phyloP scores from a whole-genome alignment of 2,888 invertebrate genomes.

The Terebella lapidaria region DNA sequence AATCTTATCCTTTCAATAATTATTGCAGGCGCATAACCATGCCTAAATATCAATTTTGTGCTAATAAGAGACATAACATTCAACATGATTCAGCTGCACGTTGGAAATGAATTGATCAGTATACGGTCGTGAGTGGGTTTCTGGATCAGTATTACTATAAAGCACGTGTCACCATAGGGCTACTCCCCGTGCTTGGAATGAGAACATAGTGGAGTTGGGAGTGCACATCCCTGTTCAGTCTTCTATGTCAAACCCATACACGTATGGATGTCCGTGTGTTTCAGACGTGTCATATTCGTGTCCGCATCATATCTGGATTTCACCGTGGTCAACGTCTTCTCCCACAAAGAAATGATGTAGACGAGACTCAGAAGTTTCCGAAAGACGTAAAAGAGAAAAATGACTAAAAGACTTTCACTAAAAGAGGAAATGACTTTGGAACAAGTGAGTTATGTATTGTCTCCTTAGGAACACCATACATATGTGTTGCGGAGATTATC shows the following conservation, averaged over 20 bases:
- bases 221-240: constrained; percentile 80
- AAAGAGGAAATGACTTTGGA: constrained; percentile 23
- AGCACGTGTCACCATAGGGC: constrained; percentile 80
- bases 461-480: too few relatives aligned
- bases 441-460: constrained; percentile 12
- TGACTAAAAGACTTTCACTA: too few relatives aligned
- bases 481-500: too few relatives aligned
- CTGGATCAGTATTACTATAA: constrained; percentile 81
- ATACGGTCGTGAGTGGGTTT: constrained; percentile 97
- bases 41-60: constrained; percentile 23
- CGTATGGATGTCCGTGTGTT: too few relatives aligned
- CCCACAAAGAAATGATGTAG: constrained; percentile 23
- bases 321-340: constrained; percentile 32
- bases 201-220: constrained; percentile 90
- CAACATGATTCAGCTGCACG: constrained; percentile 28
- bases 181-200: constrained; percentile 71
- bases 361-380: constrained; percentile 14
- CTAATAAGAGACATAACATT: constrained; percentile 27
- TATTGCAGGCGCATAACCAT: constrained; percentile 29
- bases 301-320: constrained; percentile 55
- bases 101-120: constrained; percentile 57
- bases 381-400: constrained; percentile 9
- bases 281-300: too few relatives aligned
- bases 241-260: too few relatives aligned
- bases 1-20: too few relatives aligned